A percentile compares a stretch with the other conserved stretches of the same genome.
Evolutionary conservation across 2,113 vertebrate species (phyloP).

Genomic region (Semicossyphus pulcher): DNA sequence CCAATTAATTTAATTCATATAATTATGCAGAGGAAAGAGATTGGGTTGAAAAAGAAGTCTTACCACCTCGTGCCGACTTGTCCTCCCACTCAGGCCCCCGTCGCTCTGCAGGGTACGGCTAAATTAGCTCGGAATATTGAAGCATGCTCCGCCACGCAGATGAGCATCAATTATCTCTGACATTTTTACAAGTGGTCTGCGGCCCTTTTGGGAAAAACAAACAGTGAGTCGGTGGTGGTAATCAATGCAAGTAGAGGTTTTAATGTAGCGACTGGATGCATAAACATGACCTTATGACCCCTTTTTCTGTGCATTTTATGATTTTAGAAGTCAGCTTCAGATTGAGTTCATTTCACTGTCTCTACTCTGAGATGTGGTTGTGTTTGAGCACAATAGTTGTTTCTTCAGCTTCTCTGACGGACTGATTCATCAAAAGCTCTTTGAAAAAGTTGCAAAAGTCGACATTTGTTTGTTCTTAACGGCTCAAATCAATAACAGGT

Average conservation of each 20-base stretch:
- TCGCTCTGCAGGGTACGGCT: constrained; percentile 60
- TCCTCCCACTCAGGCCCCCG: constrained; percentile 46
- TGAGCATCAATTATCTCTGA: constrained; percentile 67
- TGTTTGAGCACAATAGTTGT: not conserved
- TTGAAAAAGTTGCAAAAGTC: too few species aligned
- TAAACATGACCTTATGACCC: constrained; percentile 1
- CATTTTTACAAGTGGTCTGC: constrained; percentile 61
- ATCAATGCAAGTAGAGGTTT: constrained; percentile 32
- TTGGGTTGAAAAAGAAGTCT: constrained; percentile 54
- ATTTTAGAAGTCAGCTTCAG: not conserved
- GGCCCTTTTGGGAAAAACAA: constrained; percentile 43
- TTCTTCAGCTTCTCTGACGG: not conserved
- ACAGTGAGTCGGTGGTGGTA: constrained; percentile 3
- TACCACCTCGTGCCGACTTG: constrained; percentile 61
- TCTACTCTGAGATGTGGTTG: not conserved
- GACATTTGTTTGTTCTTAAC: too few species aligned
- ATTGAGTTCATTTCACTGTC: not conserved
- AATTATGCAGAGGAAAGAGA: constrained; percentile 76
- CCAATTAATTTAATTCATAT: constrained; percentile 79
- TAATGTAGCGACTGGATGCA: constrained; percentile 11
- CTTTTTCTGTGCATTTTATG: not conserved
- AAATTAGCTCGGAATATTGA: constrained; percentile 70
- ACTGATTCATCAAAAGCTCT: not conserved
- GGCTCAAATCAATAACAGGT: too few species aligned
- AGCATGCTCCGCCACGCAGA: constrained; percentile 54